phyloP scores from a whole-genome alignment of 2,888 invertebrate species.

The Caenorhabditis japonica region DNA sequence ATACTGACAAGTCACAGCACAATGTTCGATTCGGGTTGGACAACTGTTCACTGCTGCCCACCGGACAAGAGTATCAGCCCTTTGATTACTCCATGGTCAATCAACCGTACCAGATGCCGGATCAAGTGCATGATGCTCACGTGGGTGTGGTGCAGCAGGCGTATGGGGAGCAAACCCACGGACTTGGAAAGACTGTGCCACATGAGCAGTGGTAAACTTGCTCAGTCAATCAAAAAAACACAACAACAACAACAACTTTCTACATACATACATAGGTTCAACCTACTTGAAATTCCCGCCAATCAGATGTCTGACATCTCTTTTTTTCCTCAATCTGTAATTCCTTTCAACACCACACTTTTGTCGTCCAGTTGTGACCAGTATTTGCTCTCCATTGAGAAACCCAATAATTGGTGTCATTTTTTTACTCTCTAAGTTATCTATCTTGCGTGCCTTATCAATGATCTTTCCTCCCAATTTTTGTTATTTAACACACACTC shows the following conservation, averaged over 20 bases:
- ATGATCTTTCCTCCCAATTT: conserved; percentile 23
- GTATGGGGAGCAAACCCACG: conserved; percentile 18
- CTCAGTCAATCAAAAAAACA: too few species aligned
- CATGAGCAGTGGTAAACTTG: conserved; percentile 64
- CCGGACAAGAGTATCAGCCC: conserved; percentile 63
- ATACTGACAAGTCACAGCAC: conserved; percentile 35
- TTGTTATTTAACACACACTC: conserved; percentile 2
- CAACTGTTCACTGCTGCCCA: conserved; percentile 57
- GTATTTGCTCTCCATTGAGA: conserved; percentile 19
- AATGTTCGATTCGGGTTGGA: conserved; percentile 59
- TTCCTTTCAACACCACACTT: not conserved
- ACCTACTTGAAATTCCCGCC: conserved; percentile 7
- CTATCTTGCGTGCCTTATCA: conserved; percentile 38
- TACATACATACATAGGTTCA: too few species aligned
- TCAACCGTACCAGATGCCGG: conserved; percentile 51
- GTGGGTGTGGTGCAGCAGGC: conserved; percentile 24
- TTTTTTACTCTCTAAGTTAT: conserved; percentile 13
- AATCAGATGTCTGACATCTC: conserved; percentile 40
- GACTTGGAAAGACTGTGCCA: conserved; percentile 60
- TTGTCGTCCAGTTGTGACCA: conserved; percentile 43
- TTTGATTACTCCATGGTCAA: conserved; percentile 64
- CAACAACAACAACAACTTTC: too few species aligned
- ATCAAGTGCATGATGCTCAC: conserved; percentile 36
- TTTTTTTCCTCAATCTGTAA: not conserved
- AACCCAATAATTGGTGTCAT: conserved; percentile 40